Percentiles rank a stretch among this genome's conserved stretches.
Conservation (phyloP, 2,888 invertebrate genomes). For the Meiosimyza decipiens region DNA sequence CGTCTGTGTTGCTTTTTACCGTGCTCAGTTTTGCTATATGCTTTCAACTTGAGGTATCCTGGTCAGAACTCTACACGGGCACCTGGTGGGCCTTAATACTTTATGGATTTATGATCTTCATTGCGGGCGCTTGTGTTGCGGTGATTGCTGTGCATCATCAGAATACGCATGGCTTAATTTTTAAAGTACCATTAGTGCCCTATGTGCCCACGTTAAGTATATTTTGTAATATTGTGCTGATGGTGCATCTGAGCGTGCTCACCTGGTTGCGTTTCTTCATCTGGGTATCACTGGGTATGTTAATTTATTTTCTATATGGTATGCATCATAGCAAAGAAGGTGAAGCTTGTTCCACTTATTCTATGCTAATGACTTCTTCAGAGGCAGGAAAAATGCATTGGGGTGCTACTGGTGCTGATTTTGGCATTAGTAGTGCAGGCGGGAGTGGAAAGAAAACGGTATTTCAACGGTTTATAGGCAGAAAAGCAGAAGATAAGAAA, state of each 20-base stretch:
- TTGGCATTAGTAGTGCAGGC: constrained; percentile 35
- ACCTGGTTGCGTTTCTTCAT: constrained; percentile 88
- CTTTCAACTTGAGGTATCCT: constrained; percentile 74
- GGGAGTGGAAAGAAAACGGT: constrained; percentile 54
- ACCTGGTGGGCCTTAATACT: constrained; percentile 78
- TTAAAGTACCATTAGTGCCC: constrained; percentile 86
- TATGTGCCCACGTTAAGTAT: constrained; percentile 83
- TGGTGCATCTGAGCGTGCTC: constrained; percentile 82
- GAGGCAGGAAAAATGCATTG: constrained; percentile 73
- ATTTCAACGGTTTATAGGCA: constrained; percentile 61
- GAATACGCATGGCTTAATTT: constrained; percentile 76
- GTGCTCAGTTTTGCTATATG: constrained; percentile 77
- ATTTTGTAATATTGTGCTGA: constrained; percentile 82
- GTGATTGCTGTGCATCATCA: constrained; percentile 83
- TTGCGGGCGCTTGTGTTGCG: constrained; percentile 76
- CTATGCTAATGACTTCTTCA: constrained; percentile 74
- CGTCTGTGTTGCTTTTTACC: constrained; percentile 78
- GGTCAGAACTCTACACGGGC: constrained; percentile 69
- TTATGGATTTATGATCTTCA: constrained; percentile 72
- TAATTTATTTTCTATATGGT: constrained; percentile 86
- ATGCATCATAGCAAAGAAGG: constrained; percentile 87
- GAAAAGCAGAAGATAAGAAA: constrained; percentile 59
- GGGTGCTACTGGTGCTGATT: constrained; percentile 69
- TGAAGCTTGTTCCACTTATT: constrained; percentile 71
- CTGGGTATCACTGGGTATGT: constrained; percentile 86